Conservation (phyloP, 2,888 invertebrate species). For the Ditula angustiorana region DNA sequence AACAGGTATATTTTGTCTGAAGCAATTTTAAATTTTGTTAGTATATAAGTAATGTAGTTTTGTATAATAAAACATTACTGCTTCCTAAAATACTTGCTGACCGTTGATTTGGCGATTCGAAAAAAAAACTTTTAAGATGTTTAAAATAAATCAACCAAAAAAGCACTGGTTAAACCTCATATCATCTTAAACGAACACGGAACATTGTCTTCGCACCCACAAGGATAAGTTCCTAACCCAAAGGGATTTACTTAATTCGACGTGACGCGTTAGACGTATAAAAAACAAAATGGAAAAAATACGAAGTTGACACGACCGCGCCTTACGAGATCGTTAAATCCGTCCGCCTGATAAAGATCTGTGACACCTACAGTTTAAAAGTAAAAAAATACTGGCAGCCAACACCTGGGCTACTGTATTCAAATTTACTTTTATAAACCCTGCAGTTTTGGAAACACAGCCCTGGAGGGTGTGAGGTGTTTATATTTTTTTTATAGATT, state of each 20-base stretch:
- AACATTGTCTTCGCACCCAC: slow-evolving; percentile 59
- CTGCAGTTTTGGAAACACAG: slow-evolving; percentile 69
- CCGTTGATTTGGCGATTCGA: not conserved
- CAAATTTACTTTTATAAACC: slow-evolving; percentile 72
- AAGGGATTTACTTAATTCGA: slow-evolving; percentile 82
- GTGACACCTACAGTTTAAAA: slow-evolving; percentile 74
- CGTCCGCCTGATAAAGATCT: slow-evolving; percentile 80
- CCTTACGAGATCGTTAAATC: slow-evolving; percentile 81
- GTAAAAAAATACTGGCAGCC: slow-evolving; percentile 61
- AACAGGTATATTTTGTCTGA: too few relatives aligned
- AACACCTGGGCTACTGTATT: slow-evolving; percentile 80
- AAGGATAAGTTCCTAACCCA: slow-evolving; percentile 69
- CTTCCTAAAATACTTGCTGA: too few relatives aligned
- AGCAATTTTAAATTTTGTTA: too few relatives aligned
- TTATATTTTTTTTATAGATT: slow-evolving; percentile 11
- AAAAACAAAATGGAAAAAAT: slow-evolving; percentile 66
- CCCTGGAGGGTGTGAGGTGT: slow-evolving; percentile 71
- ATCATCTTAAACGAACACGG: slow-evolving; percentile 44
- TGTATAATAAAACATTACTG: too few relatives aligned
- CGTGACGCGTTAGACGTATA: slow-evolving; percentile 76
- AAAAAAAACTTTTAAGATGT: not conserved
- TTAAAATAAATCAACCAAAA: slow-evolving; percentile 7
- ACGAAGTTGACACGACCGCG: slow-evolving; percentile 71
- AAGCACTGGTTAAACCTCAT: slow-evolving; percentile 16
- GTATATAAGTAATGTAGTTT: too few relatives aligned